Conservation (phyloP, 2,888 invertebrate species). For the Xylota segnis region DNA sequence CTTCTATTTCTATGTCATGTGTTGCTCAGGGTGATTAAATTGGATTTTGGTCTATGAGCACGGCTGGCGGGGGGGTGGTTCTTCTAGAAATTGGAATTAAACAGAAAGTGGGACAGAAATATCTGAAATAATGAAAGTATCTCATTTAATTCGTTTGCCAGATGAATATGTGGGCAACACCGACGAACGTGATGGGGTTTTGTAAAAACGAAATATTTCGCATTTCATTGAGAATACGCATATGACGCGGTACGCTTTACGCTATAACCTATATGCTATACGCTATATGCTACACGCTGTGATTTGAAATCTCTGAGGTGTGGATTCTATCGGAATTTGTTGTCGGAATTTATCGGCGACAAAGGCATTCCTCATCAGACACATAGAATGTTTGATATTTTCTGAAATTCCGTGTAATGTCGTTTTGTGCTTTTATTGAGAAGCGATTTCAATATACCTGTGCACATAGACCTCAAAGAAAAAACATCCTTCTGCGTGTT, state of each 20-base stretch:
- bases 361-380: constrained; percentile 26
- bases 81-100: constrained; percentile 28
- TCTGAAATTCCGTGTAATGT: background rate
- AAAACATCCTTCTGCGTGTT: background rate
- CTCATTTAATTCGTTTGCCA: constrained; percentile 26
- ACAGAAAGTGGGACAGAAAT: constrained; percentile 10
- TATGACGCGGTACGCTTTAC: background rate
- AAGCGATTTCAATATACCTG: background rate
- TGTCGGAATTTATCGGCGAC: constrained; percentile 36
- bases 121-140: constrained; percentile 41
- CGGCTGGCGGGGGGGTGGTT: background rate
- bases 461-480: background rate
- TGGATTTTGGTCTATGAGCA: constrained; percentile 31
- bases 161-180: constrained; percentile 18
- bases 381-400: background rate
- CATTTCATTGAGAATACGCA: constrained; percentile 18
- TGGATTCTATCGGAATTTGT: constrained; percentile 6
- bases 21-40: constrained; percentile 54
- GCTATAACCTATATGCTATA: too few species aligned
- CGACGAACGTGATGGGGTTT: constrained; percentile 45
- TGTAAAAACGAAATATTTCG: constrained; percentile 31
- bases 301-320: constrained; percentile 12
- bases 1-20: constrained; percentile 13
- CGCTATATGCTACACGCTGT: background rate
- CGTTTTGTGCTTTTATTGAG: background rate